Percentiles rank a stretch among this genome's conserved stretches.
phyloP scores from a whole-genome alignment of 2,113 vertebrate species.

The Otolemur garnettii region DNA sequence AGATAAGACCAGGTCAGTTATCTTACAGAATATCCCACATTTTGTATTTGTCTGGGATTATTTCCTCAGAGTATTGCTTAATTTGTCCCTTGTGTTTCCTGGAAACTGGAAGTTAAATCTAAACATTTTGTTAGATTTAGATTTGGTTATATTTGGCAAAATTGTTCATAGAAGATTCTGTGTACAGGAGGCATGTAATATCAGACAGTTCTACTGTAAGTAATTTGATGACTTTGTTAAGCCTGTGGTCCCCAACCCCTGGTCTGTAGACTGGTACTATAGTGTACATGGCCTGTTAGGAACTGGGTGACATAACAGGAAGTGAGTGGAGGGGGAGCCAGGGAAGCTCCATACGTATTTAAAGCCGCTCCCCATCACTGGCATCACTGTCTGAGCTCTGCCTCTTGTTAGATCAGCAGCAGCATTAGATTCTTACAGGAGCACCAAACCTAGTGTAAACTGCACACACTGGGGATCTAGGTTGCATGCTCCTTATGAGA shows the following conservation, averaged over 20 bases:
- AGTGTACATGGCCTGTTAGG: too few species aligned
- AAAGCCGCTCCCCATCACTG: too few species aligned
- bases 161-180: slow-evolving; percentile 32
- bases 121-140: slow-evolving; percentile 16
- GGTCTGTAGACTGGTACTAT: too few species aligned
- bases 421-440: too few species aligned
- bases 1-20: slow-evolving; percentile 11
- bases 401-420: too few species aligned
- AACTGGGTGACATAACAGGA: too few species aligned
- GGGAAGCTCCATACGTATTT: too few species aligned
- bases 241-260: not conserved
- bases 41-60: not conserved
- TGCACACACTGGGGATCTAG: too few species aligned
- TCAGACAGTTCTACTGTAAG: not conserved
- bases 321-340: too few species aligned
- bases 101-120: slow-evolving; percentile 30
- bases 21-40: slow-evolving; percentile 29
- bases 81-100: slow-evolving; percentile 19
- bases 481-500: too few species aligned
- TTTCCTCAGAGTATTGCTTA: slow-evolving; percentile 57
- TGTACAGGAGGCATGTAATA: not conserved
- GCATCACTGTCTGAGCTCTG: too few species aligned
- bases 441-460: too few species aligned
- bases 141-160: not conserved
- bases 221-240: slow-evolving; percentile 40